Evolutionary conservation across 2,113 vertebrate species (phyloP), one percentile per base, ranked within the genome.

Genomic region (Pimephales promelas): DNA sequence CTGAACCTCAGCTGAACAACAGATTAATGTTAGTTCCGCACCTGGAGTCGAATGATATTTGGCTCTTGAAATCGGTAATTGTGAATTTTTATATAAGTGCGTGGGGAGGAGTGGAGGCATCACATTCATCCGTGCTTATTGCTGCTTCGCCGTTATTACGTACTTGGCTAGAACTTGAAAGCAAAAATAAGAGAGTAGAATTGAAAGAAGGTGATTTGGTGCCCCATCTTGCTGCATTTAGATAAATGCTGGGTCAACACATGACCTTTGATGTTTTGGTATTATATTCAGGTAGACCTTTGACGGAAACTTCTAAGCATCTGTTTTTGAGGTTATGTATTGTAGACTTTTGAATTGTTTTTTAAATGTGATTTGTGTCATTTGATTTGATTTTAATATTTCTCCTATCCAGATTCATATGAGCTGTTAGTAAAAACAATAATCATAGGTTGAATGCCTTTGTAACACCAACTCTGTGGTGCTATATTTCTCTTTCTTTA

Each of bases 151-250:
- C 81, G 61, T 56, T 79, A 62, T 79, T 83, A 47, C 54, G 24
- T 28, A 43, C 20, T 43, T 59, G 76, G 47, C 45, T 73, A 76
- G 83, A 66, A 62, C 59, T 36, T 28, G 31, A 54, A 68, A 56
- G 82, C 82, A 73, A 59, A 52, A 83, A 56, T 24, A 26, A 81
- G 59, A 61, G 62, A 81, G 61, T 31, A 31, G 49, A 54, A 52
- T 79, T 78, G 62, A 66, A 78, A 45, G 16, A 54, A 80, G 59
- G 73, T 78, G 70, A 83, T 73, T 64, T 59, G 61, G 75, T 45
- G 57, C 28, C 73, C 31, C 74, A 10, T 54, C 45, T 26, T 77
- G 62, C 31, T 40, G 28, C 40, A 66, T 16, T 24, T 13, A 66
- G 72, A 34, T 22, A 2, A 7, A 20, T 20, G 4, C 45, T 56